Base-by-base conservation (phyloP, 2,797 vertebrate species). In the Psittacula derbiana region DNA sequence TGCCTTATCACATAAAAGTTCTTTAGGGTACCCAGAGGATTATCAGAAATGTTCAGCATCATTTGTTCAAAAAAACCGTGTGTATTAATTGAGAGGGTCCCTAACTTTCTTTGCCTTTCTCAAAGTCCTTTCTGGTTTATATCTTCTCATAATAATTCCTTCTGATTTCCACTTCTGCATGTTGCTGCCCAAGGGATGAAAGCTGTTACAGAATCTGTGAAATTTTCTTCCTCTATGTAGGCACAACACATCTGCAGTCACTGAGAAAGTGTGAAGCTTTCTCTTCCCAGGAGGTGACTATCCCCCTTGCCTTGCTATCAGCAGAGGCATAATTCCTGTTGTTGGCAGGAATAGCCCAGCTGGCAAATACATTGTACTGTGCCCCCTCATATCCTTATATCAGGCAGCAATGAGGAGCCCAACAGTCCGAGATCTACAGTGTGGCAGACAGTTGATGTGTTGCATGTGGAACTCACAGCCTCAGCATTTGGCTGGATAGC, bases 401-500 rank as follows among this genome's bases (percentile, higher is more conserved):
- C 4, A 8, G 74, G 64, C n/a, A 78, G 38, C 31, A 70, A 10
- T 4, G 12, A 43, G 62, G 15, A 89, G 9, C 18, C 27, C 70
- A 36, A 19, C 23, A 47, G 10, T 14, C 50, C 82, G 1, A 58
- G 46, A 5, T 27, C n/a, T 18, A 15, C 20, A 30, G 31, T 3
- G 6, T 23, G 28, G 33, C 31, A 33, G 62, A 4, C 1, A 20
- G 23, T 2, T 67, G 28, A 14, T 61, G 43, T 13, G 44, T 3
- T 62, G 28, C 16, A 13, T 3, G 0, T 3, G 9, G 41, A 75
- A 25, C 11, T 17, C 13, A 10, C 15, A 80, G 31, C 30, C 25
- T n/a, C 62, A 43, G 53, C 27, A 61, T 0, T 1, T 65, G 38
- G 1, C 10, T 58, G 33, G 25, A 5, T n/a, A 57, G 27, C 17